Base-by-base conservation (phyloP, 2,888 invertebrate genomes). In the Corbicula japonica region DNA sequence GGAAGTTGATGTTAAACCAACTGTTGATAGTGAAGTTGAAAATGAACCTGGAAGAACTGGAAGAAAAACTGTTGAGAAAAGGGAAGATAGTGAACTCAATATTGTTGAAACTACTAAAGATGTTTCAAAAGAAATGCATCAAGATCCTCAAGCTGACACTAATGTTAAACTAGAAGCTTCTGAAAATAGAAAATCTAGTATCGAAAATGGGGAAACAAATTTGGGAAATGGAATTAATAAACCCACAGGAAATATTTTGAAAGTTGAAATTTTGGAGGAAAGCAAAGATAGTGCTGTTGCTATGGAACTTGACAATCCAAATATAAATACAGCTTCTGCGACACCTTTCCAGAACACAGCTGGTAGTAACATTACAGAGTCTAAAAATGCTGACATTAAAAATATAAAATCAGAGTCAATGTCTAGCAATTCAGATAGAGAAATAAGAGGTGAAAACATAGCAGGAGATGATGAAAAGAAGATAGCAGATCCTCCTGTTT, bases 201-300 rank as follows among this genome's bases (percentile, higher is more conserved):
- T 66, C 54, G 66, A 66, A 30, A 54, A 54, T 66, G 66, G 41
- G 18, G 41, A 28, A n/a, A 38, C 41, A 38, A 54, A 32, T 32
- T 12, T 38, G 41, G 41, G n/a, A 30, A 21, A 32, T 15, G 18
- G 34, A 52, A 26, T 15, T 26, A 52, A n/a, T n/a, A 23, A 1
- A 56, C 15, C n/a, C 35, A 21, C 21, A 32, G 54, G 18, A 28
- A 54, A 30, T n/a, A 4, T 3, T 30, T 30, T 52, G 56, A 35
- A 56, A 34, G 18, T 34, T 50, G 26, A 35, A 23, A 38, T 1
- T 3, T 38, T 21, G 30, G 41, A 38, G 30, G 26, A 34, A 18
- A 15, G 4, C 21, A 32, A 5, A 12, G 50, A 32, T 32, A 44
- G 15, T 48, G 62, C 32, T 15, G 15, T 18, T 63, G 50, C 34